Percentiles rank a stretch among this genome's conserved stretches.
Conservation (phyloP, 37 sponge, comb jelly and placozoan species). For the Corticium candelabrum region DNA sequence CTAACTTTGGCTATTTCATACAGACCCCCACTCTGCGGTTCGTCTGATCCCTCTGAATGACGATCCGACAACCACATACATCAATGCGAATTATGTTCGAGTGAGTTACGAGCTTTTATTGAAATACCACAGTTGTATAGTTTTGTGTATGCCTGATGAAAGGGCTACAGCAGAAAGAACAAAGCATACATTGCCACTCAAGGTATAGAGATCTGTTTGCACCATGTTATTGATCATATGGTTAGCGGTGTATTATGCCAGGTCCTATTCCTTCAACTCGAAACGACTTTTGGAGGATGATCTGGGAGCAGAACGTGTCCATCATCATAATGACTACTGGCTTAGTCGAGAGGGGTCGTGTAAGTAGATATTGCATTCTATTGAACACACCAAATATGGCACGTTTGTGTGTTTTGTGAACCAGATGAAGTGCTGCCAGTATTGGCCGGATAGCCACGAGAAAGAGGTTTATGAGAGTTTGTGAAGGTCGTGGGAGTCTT, state of each 20-base stretch:
- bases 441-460: slow-evolving; percentile 42
- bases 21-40: slow-evolving; percentile 62
- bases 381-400: neutral
- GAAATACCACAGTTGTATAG: neutral
- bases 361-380: too few species aligned
- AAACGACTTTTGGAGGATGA: slow-evolving; percentile 70
- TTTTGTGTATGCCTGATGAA: neutral
- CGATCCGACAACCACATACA: slow-evolving; percentile 46
- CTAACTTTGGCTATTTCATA: neutral
- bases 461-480: neutral
- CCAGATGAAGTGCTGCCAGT: slow-evolving; percentile 49
- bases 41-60: slow-evolving; percentile 11
- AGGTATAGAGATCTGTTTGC: slow-evolving; percentile 14
- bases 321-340: slow-evolving; percentile 56
- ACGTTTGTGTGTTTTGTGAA: neutral
- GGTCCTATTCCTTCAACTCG: slow-evolving; percentile 49
- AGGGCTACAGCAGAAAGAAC: slow-evolving; percentile 36
- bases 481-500: too few species aligned
- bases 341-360: slow-evolving; percentile 46
- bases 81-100: slow-evolving; percentile 70
- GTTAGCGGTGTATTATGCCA: slow-evolving; percentile 5
- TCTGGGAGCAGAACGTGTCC: slow-evolving; percentile 55
- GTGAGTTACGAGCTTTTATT: too few species aligned
- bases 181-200: slow-evolving; percentile 59
- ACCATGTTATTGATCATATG: too few species aligned